A percentile compares a stretch with the other conserved stretches of the same genome.
Evolutionary conservation across 2,888 invertebrate species (phyloP).

Genomic region (Drosophila testacea): DNA sequence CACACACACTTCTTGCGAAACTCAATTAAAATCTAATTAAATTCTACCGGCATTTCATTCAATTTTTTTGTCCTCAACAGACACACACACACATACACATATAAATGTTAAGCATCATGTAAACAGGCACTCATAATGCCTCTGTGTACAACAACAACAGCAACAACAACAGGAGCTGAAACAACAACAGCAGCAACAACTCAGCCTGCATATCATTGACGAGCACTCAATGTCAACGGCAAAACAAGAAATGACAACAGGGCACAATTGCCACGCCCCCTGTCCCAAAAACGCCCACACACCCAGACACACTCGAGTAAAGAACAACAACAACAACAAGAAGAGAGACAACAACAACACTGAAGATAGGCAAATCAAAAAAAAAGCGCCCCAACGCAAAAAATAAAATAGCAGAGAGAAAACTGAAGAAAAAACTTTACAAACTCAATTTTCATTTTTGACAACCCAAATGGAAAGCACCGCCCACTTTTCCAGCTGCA

Average conservation of each 20-base stretch:
- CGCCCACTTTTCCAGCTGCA: slow-evolving; percentile 56
- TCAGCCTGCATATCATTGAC: slow-evolving; percentile 76
- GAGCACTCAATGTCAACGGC: slow-evolving; percentile 78
- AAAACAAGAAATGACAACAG: slow-evolving; percentile 78
- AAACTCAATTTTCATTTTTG: slow-evolving; percentile 78
- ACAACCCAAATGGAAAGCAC: slow-evolving; percentile 52
- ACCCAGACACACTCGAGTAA: slow-evolving; percentile 49
- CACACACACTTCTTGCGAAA: slow-evolving; percentile 46
- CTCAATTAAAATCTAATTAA: slow-evolving; percentile 79
- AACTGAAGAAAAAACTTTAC: slow-evolving; percentile 63
- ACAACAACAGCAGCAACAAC: slow-evolving; percentile 35
- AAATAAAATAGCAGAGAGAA: slow-evolving; percentile 12
- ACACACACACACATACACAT: slow-evolving; percentile 7
- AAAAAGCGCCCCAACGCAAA: slow-evolving; percentile 38
- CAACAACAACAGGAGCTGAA: slow-evolving; percentile 26
- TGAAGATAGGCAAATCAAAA: slow-evolving; percentile 68
- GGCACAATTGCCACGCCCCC: slow-evolving; percentile 61
- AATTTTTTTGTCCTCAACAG: slow-evolving; percentile 52
- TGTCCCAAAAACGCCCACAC: slow-evolving; percentile 51
- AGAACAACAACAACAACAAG: slow-evolving; percentile 40
- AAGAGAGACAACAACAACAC: slow-evolving; percentile 17
- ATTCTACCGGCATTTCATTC: slow-evolving; percentile 75
- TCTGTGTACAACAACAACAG: slow-evolving; percentile 55
- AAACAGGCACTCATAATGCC: slow-evolving; percentile 75
- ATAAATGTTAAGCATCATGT: slow-evolving; percentile 66